Base-by-base conservation (phyloP, 1,140 invertebrate genomes). In the Tribolium madens region DNA sequence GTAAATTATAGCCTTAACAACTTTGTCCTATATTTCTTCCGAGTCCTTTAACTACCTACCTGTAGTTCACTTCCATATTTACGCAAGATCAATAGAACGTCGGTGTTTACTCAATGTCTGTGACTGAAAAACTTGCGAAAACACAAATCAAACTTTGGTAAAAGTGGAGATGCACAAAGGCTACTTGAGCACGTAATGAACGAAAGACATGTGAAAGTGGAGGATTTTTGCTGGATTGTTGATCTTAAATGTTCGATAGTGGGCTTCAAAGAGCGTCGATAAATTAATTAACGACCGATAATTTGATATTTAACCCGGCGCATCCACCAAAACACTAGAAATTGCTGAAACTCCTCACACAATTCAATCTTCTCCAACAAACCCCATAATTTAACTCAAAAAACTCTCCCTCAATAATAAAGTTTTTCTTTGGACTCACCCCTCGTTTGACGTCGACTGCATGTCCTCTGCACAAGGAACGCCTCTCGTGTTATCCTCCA, bases 401-500 rank as follows among this genome's bases (percentile, higher is more conserved):
- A n/a, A n/a, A n/a, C n/a, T n/a, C n/a, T n/a, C n/a, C n/a, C n/a
- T n/a, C n/a, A n/a, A n/a, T n/a, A n/a, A n/a, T n/a, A n/a, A n/a
- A 42, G 57, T 33, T 13, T 18, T 17, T 26, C 17, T 60, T 60
- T 60, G 21, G 10, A 72, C 70, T 72, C 50, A 72, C 70, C 50
- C 57, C 14, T 64, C 26, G 70, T 52, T 52, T 2, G 70, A 50
- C 21, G 15, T 57, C 14, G 73, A 75, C 73, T 75, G 73, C 50
- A 21, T 60, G 42, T 47, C 46, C 53, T 64, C 26, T 42, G 71
- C 17, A 6, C 47, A 53, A 53, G 52, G 33, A 46, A 42, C 52
- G 73, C 50, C 73, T 75, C 52, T 48, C 18, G 21, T 57, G 42
- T 75, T 75, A 60, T 57, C 53, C 21, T 57, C 52, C 47, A 74